A percentile compares a stretch with the other conserved stretches of the same genome.
Conservation (phyloP, 2,113 vertebrate species). For the Cynoglossus semilaevis region DNA sequence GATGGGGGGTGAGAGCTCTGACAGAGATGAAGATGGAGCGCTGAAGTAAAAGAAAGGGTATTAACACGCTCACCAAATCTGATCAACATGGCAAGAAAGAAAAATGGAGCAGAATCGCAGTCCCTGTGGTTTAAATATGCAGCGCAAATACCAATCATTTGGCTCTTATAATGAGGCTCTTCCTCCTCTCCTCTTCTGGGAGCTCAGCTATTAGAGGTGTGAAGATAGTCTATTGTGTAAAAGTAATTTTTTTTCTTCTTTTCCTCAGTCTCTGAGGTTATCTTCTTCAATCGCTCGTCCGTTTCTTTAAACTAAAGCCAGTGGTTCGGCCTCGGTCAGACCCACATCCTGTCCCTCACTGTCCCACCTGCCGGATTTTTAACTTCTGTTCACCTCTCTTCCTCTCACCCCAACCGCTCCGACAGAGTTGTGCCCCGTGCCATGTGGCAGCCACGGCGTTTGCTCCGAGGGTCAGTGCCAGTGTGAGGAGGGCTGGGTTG, state of each 20-base stretch:
- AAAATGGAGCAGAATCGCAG: conserved; percentile 53
- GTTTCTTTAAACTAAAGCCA: conserved; percentile 43
- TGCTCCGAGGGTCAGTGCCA: conserved; percentile 90
- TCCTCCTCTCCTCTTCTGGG: conserved; percentile 58
- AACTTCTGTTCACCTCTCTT: conserved; percentile 34
- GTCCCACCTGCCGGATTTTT: conserved; percentile 36
- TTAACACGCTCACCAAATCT: conserved; percentile 60
- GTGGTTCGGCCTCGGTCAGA: conserved; percentile 32
- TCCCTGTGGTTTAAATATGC: conserved; percentile 69
- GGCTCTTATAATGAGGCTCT: conserved; percentile 62
- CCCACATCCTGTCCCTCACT: not conserved
- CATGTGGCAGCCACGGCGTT: conserved; percentile 89
- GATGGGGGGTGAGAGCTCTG: too few relatives aligned
- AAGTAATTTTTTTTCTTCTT: conserved; percentile 45
- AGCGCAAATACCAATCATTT: conserved; percentile 68
- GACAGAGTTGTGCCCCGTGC: conserved; percentile 89
- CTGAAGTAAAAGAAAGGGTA: conserved; percentile 34
- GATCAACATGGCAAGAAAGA: conserved; percentile 68
- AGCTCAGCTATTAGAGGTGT: conserved; percentile 62
- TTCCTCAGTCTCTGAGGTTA: conserved; percentile 55
- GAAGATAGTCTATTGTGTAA: conserved; percentile 63
- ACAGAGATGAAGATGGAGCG: conserved; percentile 46
- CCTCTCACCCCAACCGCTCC: conserved; percentile 22
- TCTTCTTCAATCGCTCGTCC: conserved; percentile 32
- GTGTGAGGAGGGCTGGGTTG: conserved; percentile 93